phyloP scores from a whole-genome alignment of 2,113 vertebrate genomes.

The Rhodinocichla rosea region DNA sequence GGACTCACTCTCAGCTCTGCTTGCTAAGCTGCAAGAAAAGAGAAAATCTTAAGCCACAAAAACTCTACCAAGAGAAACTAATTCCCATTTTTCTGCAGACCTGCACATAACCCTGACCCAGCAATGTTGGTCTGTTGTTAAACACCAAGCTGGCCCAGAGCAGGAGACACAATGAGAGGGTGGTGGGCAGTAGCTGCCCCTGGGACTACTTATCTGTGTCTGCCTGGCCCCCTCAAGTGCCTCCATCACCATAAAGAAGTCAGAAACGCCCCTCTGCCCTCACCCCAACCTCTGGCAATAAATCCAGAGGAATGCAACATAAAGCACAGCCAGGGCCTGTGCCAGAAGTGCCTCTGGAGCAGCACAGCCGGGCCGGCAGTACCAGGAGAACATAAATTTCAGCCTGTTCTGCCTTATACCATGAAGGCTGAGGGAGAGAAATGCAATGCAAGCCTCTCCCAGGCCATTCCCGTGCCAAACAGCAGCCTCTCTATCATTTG shows the following conservation, averaged over 20 bases:
- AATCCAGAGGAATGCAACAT: background rate
- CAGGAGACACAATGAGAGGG: background rate
- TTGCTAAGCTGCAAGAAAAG: background rate
- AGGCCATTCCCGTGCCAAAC: constrained; percentile 43
- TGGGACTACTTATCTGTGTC: background rate
- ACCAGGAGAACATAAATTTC: constrained; percentile 62
- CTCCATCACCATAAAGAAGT: constrained; percentile 49
- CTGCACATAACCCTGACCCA: background rate
- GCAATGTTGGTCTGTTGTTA: background rate
- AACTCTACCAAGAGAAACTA: background rate
- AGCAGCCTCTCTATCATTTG: constrained; percentile 47
- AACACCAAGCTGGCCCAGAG: background rate
- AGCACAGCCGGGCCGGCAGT: background rate
- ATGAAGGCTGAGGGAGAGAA: background rate
- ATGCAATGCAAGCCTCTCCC: constrained; percentile 43
- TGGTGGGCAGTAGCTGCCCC: constrained; percentile 28
- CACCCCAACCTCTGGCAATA: constrained; percentile 47
- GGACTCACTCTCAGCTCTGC: background rate
- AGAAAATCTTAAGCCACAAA: background rate
- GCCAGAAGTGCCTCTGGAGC: constrained; percentile 27
- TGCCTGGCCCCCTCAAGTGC: constrained; percentile 37
- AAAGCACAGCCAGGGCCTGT: background rate
- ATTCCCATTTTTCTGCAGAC: background rate
- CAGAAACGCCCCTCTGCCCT: constrained; percentile 50
- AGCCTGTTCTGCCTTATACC: constrained; percentile 45